Base-by-base conservation (phyloP, 2,113 vertebrate genomes). In the Amphilophus citrinellus region DNA sequence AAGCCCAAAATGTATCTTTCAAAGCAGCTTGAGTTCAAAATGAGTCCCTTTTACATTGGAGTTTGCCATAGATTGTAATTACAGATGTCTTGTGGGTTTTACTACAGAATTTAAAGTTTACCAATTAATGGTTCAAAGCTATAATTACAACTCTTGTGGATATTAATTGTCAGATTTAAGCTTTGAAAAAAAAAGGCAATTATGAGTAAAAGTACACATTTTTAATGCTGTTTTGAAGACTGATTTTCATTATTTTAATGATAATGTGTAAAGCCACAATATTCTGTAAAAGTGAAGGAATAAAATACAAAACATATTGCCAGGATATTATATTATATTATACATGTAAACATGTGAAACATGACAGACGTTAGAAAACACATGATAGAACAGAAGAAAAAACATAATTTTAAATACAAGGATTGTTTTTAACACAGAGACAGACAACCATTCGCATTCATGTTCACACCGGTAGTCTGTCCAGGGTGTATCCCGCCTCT, bases 11-110 rank as follows among this genome's bases (percentile, higher is more conserved):
- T 4, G 13, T 17, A 63, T 47, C 24, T 83, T 75, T 82, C 7
- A 82, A 66, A 85, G 79, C 61, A 68, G 44, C 57, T 66, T 57
- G 8, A 84, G 24, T 77, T 87, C 77, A 87, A 76, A 68, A 75
- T 11, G 14, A 86, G 11, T 11, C 27, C 10, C 17, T 39, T 60
- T 60, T 39, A 53, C 8, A 8, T 84, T 63, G 32, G 35, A 42
- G 44, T 71, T 10, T n/a, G 32, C 22, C 37, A 6, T n/a, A 61
- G 82, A 78, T 68, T 20, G 7, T 76, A 80, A 87, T 77, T 66
- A 75, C 58, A 84, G 50, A 88, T 77, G 59, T 56, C 20, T 50
- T 30, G 10, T 10, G n/a, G 10, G 1, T 27, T 81, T 61, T 39
- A 30, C 5, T 56, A 17, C 18, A 22, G 61, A 42, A 53, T 11